phyloP scores from a whole-genome alignment of 2,888 invertebrate genomes.

The Harpagoxenus sublaevis region DNA sequence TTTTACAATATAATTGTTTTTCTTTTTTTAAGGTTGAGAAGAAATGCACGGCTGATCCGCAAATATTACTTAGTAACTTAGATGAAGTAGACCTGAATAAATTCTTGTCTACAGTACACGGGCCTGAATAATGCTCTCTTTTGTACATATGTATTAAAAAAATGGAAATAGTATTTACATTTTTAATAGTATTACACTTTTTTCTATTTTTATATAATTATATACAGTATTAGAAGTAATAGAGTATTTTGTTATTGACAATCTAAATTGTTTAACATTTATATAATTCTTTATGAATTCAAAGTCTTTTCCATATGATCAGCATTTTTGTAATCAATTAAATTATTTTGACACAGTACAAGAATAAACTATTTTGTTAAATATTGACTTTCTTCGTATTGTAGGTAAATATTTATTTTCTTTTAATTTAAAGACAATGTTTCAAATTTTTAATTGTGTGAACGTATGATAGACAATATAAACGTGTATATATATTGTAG shows the following conservation, averaged over 20 bases:
- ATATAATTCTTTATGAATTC: neutral
- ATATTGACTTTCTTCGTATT: neutral
- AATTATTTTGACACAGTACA: neutral
- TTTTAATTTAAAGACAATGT: neutral
- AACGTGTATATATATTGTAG: neutral
- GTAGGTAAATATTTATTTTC: neutral
- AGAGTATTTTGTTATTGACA: slow-evolving; percentile 11
- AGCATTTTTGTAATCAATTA: neutral
- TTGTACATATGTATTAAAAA: slow-evolving; percentile 9
- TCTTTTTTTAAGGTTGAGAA: slow-evolving; percentile 74
- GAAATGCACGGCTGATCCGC: slow-evolving; percentile 75
- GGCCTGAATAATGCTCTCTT: slow-evolving; percentile 70
- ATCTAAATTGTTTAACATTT: slow-evolving; percentile 3
- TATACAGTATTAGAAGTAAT: slow-evolving; percentile 3
- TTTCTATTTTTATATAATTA: slow-evolving; percentile 36
- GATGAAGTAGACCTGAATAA: slow-evolving; percentile 74
- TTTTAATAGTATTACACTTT: neutral
- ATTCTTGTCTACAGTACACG: slow-evolving; percentile 80
- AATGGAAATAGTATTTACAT: neutral
- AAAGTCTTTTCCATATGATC: neutral
- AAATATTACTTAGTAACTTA: slow-evolving; percentile 75
- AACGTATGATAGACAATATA: neutral
- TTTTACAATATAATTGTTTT: slow-evolving; percentile 7
- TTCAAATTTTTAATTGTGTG: neutral
- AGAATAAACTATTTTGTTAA: no score